Conservation (phyloP, 2,797 vertebrate genomes). For the Macroramphosus scolopax region DNA sequence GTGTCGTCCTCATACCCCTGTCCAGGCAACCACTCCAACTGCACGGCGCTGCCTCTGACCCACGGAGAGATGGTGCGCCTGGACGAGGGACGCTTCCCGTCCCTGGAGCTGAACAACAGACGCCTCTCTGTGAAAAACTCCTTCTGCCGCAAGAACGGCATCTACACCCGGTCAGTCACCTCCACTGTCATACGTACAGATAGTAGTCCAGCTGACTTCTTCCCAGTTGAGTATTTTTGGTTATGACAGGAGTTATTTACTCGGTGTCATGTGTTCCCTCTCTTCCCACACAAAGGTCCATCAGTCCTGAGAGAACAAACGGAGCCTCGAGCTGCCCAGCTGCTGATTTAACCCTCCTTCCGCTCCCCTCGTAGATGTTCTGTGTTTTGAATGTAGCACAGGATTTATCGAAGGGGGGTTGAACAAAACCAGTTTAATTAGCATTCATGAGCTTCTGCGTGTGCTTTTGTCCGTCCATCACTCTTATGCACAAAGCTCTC, state of each 20-base stretch:
- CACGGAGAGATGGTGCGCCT: slow-evolving; percentile 96
- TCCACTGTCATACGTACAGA: slow-evolving; percentile 9
- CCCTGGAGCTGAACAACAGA: slow-evolving; percentile 95
- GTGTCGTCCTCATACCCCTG: slow-evolving; percentile 61
- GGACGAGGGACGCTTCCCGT: slow-evolving; percentile 92
- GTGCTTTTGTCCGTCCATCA: slow-evolving; percentile 71
- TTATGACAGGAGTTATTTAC: slow-evolving; percentile 57
- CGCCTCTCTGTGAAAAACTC: slow-evolving; percentile 95
- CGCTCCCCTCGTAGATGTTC: slow-evolving; percentile 70
- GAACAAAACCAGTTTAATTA: slow-evolving; percentile 69
- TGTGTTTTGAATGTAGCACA: slow-evolving; percentile 49
- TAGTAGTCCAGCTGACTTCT: slow-evolving; percentile 24
- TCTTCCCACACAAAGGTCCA: slow-evolving; percentile 41
- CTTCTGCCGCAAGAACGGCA: slow-evolving; percentile 94
- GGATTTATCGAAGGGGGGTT: slow-evolving; percentile 59
- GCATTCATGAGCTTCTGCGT: slow-evolving; percentile 59
- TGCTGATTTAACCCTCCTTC: slow-evolving; percentile 54
- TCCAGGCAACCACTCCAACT: slow-evolving; percentile 88
- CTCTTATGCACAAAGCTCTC: slow-evolving; percentile 56
- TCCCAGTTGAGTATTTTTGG: slow-evolving; percentile 38
- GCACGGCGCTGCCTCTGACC: slow-evolving; percentile 80
- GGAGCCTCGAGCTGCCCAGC: slow-evolving; percentile 44
- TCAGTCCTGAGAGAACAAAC: slow-evolving; percentile 52
- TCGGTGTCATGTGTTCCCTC: slow-evolving; percentile 26
- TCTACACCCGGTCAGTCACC: slow-evolving; percentile 88